Evolutionary conservation across 2,888 invertebrate genomes (phyloP), one percentile per base, ranked within the genome.

Genomic region (Scotopteryx bipunctaria): DNA sequence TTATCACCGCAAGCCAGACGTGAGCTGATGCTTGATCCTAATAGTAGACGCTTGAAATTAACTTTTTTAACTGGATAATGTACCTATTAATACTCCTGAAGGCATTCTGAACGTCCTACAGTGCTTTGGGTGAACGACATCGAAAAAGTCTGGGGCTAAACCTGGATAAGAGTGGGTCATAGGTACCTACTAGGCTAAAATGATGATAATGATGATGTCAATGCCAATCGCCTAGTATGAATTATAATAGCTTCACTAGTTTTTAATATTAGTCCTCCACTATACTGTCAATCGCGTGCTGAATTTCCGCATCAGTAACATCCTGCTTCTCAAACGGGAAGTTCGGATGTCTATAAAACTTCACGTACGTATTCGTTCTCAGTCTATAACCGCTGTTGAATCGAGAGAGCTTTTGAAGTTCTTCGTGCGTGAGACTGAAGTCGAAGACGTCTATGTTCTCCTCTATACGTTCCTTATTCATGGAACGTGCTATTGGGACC

Each of bases 401-500:
- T 2, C 76, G 68, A 48, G 92, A 92, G 61, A 93, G 64, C 35
- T 90, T 65, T 13, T 76, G 66, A 49, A 92, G 84, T 67, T 93
- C 93, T 4, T 87, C 86, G 0, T 81, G 56, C 5, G 81, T 78
- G 17, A 93, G 78, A 47, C 83, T 69, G 70, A 93, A 93, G 74
- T 93, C 91, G 47, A 92, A 91, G 51, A 93, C 81, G 59, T 91
- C 76, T 35, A 93, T 86, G 66, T 93, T 93, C 66, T 91, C 82
- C 45, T 75, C 72, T 35, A 93, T 91, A 35, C 92, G 88, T 3
- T 80, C 78, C 56, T 86, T 83, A 57, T 92, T 93, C 1, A 90
- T 89, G 0, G 93, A 93, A 57, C 93, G 91, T 0, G 93, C 93
- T 53, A 93, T 92, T 2, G 92, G 91, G 19, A 93, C 81, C n/a